A percentile compares a stretch with the other conserved stretches of the same genome.
These are phyloP conservation scores for Lophius americanus DNA, from an alignment of 2,797 vertebrate species.

Conservation along the genomic window DNA sequence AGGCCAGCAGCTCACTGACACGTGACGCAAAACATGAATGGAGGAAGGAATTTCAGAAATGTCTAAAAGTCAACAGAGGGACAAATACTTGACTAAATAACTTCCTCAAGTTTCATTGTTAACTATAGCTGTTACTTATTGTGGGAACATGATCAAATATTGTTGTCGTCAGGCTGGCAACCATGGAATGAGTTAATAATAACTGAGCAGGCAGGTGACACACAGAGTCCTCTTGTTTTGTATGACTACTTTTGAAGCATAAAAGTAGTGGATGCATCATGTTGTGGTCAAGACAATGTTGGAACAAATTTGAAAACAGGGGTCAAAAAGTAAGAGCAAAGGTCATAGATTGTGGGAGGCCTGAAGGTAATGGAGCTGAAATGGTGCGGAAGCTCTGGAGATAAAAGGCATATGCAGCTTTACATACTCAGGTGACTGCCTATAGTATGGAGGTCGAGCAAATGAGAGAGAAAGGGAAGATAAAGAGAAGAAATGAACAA, in stretches of 20 bases:
- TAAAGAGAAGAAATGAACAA: constrained; percentile 2
- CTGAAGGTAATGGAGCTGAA: constrained; percentile 48
- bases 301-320: constrained; percentile 30
- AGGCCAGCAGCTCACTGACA: constrained; percentile 54
- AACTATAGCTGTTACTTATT: constrained; percentile 69
- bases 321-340: constrained; percentile 48
- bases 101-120: constrained; percentile 67
- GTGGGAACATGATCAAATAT: constrained; percentile 40
- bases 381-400: constrained; percentile 32
- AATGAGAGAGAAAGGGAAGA: not conserved
- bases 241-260: constrained; percentile 33
- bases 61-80: constrained; percentile 65
- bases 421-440: constrained; percentile 35
- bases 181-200: constrained; percentile 39
- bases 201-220: constrained; percentile 35
- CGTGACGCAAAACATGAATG: constrained; percentile 64
- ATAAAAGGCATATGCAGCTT: constrained; percentile 34
- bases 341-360: constrained; percentile 44
- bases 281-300: constrained; percentile 31
- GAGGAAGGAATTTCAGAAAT: constrained; percentile 69
- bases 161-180: constrained; percentile 3
- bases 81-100: constrained; percentile 44
- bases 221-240: constrained; percentile 25
- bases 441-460: constrained; percentile 4
- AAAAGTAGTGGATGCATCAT: constrained; percentile 24